phyloP scores from a whole-genome alignment of 1,140 invertebrate genomes.

The Lepidurus couesii region DNA sequence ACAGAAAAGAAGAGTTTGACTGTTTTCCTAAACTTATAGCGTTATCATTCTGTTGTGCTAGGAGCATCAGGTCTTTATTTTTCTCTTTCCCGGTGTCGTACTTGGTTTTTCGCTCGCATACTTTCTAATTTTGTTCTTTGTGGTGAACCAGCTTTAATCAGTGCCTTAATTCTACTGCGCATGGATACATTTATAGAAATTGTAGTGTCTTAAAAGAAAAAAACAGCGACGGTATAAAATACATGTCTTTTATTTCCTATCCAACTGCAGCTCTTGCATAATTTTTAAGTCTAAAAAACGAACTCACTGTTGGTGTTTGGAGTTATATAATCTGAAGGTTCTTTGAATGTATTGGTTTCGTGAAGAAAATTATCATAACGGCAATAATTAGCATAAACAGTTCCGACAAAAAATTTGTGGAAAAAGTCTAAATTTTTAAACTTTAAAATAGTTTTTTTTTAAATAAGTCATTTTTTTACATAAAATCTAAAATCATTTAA shows the following conservation, averaged over 20 bases:
- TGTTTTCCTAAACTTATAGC: not conserved
- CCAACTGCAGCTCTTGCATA: not conserved
- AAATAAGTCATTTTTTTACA: no score
- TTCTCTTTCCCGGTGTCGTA: not conserved
- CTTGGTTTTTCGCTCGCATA: not conserved
- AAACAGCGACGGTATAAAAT: slow-evolving; percentile 11
- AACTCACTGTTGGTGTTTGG: no score
- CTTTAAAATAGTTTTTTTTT: no score
- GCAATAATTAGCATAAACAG: no score
- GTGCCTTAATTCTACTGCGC: slow-evolving; percentile 10
- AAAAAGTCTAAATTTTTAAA: no score
- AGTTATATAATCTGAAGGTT: no score
- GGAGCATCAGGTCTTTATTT: not conserved
- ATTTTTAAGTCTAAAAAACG: not conserved
- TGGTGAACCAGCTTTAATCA: slow-evolving; percentile 4
- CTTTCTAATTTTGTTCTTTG: not conserved
- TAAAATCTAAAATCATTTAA: no score
- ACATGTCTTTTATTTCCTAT: slow-evolving; percentile 12
- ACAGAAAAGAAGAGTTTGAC: not conserved
- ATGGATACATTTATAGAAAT: slow-evolving; percentile 1
- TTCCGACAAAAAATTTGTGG: no score
- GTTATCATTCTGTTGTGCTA: not conserved
- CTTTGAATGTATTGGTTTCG: no score
- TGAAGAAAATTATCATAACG: no score
- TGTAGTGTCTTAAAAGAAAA: slow-evolving; percentile 11